Conservation (phyloP, 53 echinoderm and acorn worm species). For the Arbacia lixula region DNA sequence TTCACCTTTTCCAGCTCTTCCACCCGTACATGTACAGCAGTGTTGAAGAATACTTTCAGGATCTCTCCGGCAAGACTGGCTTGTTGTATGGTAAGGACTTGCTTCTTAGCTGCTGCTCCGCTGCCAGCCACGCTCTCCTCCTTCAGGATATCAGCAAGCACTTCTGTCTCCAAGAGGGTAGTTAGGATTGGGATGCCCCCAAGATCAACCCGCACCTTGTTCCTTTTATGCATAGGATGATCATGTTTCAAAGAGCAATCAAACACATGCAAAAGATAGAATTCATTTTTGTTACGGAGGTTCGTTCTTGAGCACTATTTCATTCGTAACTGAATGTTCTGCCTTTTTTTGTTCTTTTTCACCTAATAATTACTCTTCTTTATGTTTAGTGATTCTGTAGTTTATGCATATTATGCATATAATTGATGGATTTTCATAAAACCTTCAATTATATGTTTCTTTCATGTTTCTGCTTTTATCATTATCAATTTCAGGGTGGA, state of each 20-base stretch:
- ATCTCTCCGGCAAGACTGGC: constrained; percentile 85
- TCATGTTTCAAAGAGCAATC: too few species aligned
- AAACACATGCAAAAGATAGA: not conserved
- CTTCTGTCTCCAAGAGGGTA: constrained; percentile 65
- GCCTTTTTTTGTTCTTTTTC: too few species aligned
- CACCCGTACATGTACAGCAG: constrained; percentile 74
- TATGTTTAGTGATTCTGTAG: too few species aligned
- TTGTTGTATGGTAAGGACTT: constrained; percentile 60
- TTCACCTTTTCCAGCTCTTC: constrained; percentile 72
- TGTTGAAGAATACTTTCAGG: constrained; percentile 88
- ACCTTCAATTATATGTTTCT: too few species aligned
- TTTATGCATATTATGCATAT: too few species aligned
- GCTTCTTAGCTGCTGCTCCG: not conserved
- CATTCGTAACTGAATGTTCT: too few species aligned
- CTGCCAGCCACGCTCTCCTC: constrained; percentile 9
- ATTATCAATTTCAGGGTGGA: too few species aligned
- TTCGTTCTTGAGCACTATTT: not conserved
- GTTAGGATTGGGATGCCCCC: constrained; percentile 68
- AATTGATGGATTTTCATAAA: too few species aligned
- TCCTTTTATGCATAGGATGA: too few species aligned
- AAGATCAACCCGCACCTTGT: constrained; percentile 66
- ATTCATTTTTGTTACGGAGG: not conserved
- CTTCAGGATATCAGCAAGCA: constrained; percentile 22
- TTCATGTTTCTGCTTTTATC: too few species aligned
- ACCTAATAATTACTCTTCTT: too few species aligned